Base-by-base conservation (phyloP, 2,797 vertebrate species). In the Staurois parvus region DNA sequence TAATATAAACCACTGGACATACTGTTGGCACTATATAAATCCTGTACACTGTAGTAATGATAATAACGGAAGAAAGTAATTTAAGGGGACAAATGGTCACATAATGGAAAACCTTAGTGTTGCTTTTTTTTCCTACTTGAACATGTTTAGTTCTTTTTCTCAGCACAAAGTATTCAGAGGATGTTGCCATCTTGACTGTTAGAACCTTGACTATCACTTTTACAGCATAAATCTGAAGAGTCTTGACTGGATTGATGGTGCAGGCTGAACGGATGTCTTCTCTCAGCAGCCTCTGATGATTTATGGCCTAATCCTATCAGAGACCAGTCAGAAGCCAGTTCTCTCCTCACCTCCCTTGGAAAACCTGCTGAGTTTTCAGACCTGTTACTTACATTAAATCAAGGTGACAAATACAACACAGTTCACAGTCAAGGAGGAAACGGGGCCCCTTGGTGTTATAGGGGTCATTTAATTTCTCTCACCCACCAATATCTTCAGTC, bases 311-410 rank as follows among this genome's bases (percentile, higher is more conserved):
- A 79, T 88, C 30, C 62, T 81, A 52, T 74, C 83, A 26, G 66
- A 64, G 88, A 84, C 79, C 73, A 56, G 26, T 84, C 45, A 3
- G 15, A 62, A 48, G 21, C 32, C 85, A 83, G 67, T 69, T 81
- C 89, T 83, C 64, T 84, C 77, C 72, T 62, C 84, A 72, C 62
- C 84, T 81, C 62, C 15, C 4, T 67, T 56, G 64, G n/a, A 85
- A 76, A 85, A 75, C 42, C 84, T 30, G 17, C 84, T 80, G 74
- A 84, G 82, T 64, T 90, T 86, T 45, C 83, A 84, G 88, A 89
- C 37, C 75, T 48, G 82, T 89, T 89, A 1, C 87, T 84, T 84
- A 42, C 74, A 79, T 10, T 81, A 0, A 83, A 84, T 85, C 0
- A n/a, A 83, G 24, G 86, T 83, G 76, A 13, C 0, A 1, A 68